Percentiles rank a stretch among this genome's conserved stretches.
Conservation (phyloP, 1,140 invertebrate species). For the Arion vulgaris region DNA sequence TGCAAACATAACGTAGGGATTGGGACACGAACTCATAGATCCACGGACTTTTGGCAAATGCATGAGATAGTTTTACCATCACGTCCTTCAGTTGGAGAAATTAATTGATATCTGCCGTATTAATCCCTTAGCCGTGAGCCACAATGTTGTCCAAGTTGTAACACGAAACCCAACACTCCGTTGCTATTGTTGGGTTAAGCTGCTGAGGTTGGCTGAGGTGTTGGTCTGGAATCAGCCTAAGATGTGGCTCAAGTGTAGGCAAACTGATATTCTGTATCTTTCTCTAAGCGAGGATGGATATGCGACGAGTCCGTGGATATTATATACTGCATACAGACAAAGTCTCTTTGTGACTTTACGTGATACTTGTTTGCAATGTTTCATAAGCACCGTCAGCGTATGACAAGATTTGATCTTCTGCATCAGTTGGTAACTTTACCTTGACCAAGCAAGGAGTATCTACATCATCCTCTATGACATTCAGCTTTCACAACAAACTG, state of each 20-base stretch:
- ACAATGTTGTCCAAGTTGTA: not conserved
- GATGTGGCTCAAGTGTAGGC: not conserved
- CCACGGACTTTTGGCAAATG: constrained; percentile 18
- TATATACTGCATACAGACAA: too few species aligned
- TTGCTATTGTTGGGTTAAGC: constrained; percentile 21
- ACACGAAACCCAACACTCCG: not conserved
- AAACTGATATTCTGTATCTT: constrained; percentile 28
- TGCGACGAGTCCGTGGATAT: too few species aligned
- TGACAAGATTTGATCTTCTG: too few species aligned
- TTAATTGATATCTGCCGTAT: constrained; percentile 23
- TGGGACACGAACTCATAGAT: constrained; percentile 15
- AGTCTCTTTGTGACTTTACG: too few species aligned
- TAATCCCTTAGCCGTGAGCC: constrained; percentile 24
- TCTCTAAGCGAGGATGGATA: not conserved
- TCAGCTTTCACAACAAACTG: too few species aligned
- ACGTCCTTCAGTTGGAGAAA: constrained; percentile 16
- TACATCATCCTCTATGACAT: too few species aligned
- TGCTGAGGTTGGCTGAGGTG: not conserved
- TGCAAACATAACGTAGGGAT: not conserved
- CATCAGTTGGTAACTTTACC: too few species aligned
- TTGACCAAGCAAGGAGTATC: too few species aligned
- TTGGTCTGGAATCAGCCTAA: not conserved
- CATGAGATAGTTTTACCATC: constrained; percentile 27
- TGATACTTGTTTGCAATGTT: too few species aligned
- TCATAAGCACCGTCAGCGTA: too few species aligned